Evolutionary conservation across 1,140 invertebrate species (phyloP), one percentile per base, ranked within the genome.

Genomic region (Nasonia vitripennis): DNA sequence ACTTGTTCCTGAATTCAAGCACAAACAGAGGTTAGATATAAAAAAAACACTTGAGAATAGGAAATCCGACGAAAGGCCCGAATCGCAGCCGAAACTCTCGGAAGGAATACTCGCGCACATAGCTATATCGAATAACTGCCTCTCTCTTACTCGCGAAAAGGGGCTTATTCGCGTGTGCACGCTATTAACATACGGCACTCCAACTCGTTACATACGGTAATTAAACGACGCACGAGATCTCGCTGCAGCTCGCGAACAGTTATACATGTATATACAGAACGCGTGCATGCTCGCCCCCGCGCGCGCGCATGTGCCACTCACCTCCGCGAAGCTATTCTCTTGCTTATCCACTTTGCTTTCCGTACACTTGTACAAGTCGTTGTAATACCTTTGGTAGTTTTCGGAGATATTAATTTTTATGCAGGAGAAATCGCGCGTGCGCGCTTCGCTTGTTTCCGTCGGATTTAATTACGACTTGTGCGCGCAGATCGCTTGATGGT

Each of bases 161-260:
- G 55, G 55, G 55, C 55, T 62, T n/a, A 62, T 62, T 85, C 83
- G 83, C 78, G 83, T 85, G 83, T 51, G 68, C 83, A 80, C 70
- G 83, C 74, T 31, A 84, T 31, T 23, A 67, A 7, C 41, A 23
- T 48, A 27, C 73, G 70, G 20, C 31, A 86, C 85, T 86, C n/a
- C 79, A 86, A 82, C 85, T 86, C 85, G 85, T 86, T 86, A 78
- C 80, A 86, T 55, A 81, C 85, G 85, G 74, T 86, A 82, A 86
- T 86, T 86, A 82, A 86, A 86, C 79, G 67, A 86, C 84, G 78
- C 84, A 85, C 84, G 84, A 85, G 34, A 85, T 80, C 27, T 74
- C 45, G 20, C 48, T 34, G 17, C 11, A n/a, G 70, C 37, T 20
- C 31, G 70, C 37, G 7, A 14, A 74, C 20, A 41, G 41, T 77